A percentile compares a stretch with the other conserved stretches of the same genome.
Conservation (phyloP, 2,888 invertebrate genomes). For the Acleris literana region DNA sequence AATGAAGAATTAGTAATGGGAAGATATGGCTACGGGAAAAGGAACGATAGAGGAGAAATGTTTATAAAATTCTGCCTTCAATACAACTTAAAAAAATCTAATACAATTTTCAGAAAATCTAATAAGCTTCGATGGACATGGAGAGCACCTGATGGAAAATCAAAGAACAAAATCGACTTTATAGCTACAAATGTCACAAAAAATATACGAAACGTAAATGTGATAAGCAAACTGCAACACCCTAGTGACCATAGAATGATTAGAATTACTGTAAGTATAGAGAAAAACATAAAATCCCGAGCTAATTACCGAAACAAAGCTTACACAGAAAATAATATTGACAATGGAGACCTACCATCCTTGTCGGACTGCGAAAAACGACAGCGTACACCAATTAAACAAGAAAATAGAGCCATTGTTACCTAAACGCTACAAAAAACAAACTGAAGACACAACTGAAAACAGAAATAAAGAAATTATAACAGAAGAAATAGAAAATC, state of each 20-base stretch:
- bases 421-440: neutral
- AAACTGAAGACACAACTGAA: neutral
- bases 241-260: conserved; percentile 8
- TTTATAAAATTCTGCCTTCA: neutral
- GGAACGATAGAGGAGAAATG: conserved; percentile 9
- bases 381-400: neutral
- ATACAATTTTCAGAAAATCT: conserved; percentile 10
- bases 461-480: conserved; percentile 8
- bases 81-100: conserved; percentile 14
- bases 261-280: conserved; percentile 6
- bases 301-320: neutral
- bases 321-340: neutral
- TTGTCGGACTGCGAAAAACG: neutral
- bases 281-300: neutral
- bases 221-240: conserved; percentile 10
- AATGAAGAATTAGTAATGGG: conserved; percentile 1
- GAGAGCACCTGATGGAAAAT: conserved; percentile 8
- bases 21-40: neutral
- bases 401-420: neutral
- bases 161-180: conserved; percentile 20
- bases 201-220: conserved; percentile 9
- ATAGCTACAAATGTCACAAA: conserved; percentile 5
- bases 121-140: conserved; percentile 16
- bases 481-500: conserved; percentile 10
- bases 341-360: neutral